Conservation (phyloP, 2,113 vertebrate genomes). For the Pampusana beccarii region DNA sequence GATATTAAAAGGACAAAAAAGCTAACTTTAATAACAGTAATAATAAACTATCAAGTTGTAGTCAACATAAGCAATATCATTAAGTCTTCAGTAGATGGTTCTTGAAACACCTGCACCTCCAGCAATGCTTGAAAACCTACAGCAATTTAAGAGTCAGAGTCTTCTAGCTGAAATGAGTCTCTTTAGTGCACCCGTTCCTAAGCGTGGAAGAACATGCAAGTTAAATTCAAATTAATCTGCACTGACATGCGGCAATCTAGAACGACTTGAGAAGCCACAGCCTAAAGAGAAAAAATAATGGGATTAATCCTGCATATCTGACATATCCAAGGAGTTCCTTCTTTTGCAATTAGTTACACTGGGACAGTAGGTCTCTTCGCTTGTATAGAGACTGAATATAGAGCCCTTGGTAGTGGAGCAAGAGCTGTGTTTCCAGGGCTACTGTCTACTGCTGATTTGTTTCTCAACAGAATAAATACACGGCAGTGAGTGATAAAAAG, state of each 20-base stretch:
- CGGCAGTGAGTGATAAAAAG: neutral
- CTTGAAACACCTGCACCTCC: constrained; percentile 30
- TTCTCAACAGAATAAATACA: neutral
- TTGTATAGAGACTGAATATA: neutral
- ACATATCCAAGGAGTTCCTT: neutral
- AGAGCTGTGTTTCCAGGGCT: neutral
- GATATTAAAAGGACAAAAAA: constrained; percentile 24
- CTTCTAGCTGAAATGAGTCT: constrained; percentile 40
- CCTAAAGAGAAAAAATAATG: constrained; percentile 9
- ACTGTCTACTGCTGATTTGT: neutral
- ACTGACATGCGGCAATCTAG: constrained; percentile 3
- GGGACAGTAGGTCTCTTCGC: neutral
- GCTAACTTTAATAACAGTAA: constrained; percentile 16
- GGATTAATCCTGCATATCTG: constrained; percentile 15
- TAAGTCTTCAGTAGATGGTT: constrained; percentile 7
- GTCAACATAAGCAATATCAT: constrained; percentile 10
- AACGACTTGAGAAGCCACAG: constrained; percentile 8
- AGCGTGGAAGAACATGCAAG: constrained; percentile 50
- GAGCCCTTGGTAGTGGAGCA: neutral
- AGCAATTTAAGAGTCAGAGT: constrained; percentile 34
- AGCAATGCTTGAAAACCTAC: constrained; percentile 48
- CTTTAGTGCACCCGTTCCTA: constrained; percentile 6
- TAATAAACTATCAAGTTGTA: neutral
- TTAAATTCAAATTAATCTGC: constrained; percentile 46
- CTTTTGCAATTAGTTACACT: neutral